Base-by-base conservation (phyloP, 1,140 invertebrate genomes). In the Pseudomyrmex gracilis region DNA sequence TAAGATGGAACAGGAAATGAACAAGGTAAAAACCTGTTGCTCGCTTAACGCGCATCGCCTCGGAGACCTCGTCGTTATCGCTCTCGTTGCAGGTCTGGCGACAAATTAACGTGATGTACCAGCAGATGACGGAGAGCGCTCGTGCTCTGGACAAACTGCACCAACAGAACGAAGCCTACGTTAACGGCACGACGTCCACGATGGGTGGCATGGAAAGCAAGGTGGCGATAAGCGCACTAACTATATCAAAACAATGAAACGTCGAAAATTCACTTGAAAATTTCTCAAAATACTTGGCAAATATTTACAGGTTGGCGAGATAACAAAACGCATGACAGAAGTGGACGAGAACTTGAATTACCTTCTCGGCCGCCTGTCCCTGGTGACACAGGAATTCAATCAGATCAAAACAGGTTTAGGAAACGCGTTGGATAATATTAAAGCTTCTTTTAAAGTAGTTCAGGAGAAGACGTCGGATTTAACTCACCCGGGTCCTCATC, bases 101-200 rank as follows among this genome's bases (percentile, higher is more conserved):
- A 17, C 97, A 98, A 93, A 98, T 98, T 86, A 97, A 97, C 80
- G 97, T 98, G 17, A 98, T 98, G 97, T 97, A 98, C 92, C 96
- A 97, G 84, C 97, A 98, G 90, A 96, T 98, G 89, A 96, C 95
- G 17, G 96, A 96, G 67, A 98, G 96, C 90, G 96, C 97, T 9
- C 95, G 96, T 58, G 95, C 97, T 2, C 92, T 98, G 3, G 96
- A 97, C 70, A 95, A 96, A 71, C 94, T 98, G n/a, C 97, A 98
- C 92, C 95, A 96, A 83, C 97, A 97, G 90, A 97, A 97, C 20
- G 96, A 97, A 87, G 95, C 95, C 58, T 98, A 98, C 90, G 97
- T 98, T 22, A 98, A 97, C 92, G 97, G 96, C 51, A 98, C 97
- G n/a, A 94, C 97, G 49, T 95, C 95, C n/a, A 97, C 97, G 0